Base-by-base conservation (phyloP, 2,113 vertebrate species). In the Microcebus lehilahytsara region DNA sequence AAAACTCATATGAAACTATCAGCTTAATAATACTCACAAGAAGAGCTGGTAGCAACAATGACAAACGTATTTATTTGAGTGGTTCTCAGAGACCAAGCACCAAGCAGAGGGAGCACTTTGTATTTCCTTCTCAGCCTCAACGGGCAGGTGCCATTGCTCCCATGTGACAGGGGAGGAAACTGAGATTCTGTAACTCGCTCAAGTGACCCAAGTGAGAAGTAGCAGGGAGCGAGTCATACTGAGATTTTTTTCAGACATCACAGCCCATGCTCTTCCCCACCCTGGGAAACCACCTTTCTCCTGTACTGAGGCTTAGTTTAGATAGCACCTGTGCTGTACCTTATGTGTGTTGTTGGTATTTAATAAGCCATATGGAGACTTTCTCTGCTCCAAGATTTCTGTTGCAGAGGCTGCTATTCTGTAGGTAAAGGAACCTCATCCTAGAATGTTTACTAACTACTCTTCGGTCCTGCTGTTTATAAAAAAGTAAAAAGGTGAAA, bases 311-410 rank as follows among this genome's bases (percentile, higher is more conserved):
- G 2, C 60, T 77, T 85, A 75, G 67, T 74, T 72, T 95, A 51
- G 6, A 34, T 30, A 56, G 32, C 34, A 94, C 81, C 72, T 93
- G 62, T 51, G 19, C 8, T 34, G 9, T 2, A 66, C 91, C 77
- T 53, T 89, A n/a, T 64, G 89, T 51, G 91, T 40, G 42, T 51
- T 58, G 40, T 58, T 74, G 51, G n/a, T 95, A 34, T 67, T 97
- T 92, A 92, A 81, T 87, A 96, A 89, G 25, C 46, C 79, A 71
- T 58, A 77, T 66, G 94, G 92, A 78, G 80, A 77, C 22, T 97
- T 95, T 60, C 30, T 80, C 71, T 84, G 8, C 92, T 91, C 60
- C 60, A 96, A 80, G 53, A 90, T 66, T 88, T 89, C 72, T 78
- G 40, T 58, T 78, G 6, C 37, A 79, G 62, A 80, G 32, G 71